phyloP scores from a whole-genome alignment of 2,888 invertebrate genomes.

The Apeira syringaria region DNA sequence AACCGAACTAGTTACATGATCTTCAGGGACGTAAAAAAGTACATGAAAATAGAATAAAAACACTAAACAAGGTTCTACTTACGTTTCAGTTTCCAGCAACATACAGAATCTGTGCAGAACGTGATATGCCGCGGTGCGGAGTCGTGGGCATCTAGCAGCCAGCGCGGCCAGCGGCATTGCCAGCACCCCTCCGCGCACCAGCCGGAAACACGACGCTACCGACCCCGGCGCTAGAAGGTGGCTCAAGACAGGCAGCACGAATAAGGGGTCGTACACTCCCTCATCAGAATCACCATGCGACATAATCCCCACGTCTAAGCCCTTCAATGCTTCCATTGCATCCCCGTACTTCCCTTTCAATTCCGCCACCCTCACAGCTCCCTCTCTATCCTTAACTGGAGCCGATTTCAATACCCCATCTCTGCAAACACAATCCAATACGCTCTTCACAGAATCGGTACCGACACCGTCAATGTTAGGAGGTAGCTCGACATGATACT shows the following conservation, averaged over 20 bases:
- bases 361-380: conserved; percentile 41
- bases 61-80: no score
- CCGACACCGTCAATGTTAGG: conserved; percentile 36
- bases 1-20: no score
- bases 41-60: no score
- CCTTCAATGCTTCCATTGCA: conserved; percentile 36
- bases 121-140: conserved; percentile 89
- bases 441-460: conserved; percentile 35
- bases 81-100: conserved; percentile 89
- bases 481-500: conserved; percentile 66
- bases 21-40: no score
- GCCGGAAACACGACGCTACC: conserved; percentile 87
- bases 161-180: conserved; percentile 88
- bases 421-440: conserved; percentile 44
- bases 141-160: conserved; percentile 85
- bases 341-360: conserved; percentile 46
- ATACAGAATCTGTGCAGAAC: conserved; percentile 89
- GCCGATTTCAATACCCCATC: conserved; percentile 43
- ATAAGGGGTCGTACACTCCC: conserved; percentile 91
- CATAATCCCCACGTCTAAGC: conserved; percentile 42
- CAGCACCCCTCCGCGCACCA: conserved; percentile 88
- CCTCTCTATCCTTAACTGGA: conserved; percentile 46
- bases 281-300: conserved; percentile 52
- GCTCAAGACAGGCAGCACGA: conserved; percentile 90
- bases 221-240: conserved; percentile 90